Percentiles rank a stretch among this genome's conserved stretches.
Conservation (phyloP, 2,113 vertebrate genomes). For the Dasyprocta punctata region DNA sequence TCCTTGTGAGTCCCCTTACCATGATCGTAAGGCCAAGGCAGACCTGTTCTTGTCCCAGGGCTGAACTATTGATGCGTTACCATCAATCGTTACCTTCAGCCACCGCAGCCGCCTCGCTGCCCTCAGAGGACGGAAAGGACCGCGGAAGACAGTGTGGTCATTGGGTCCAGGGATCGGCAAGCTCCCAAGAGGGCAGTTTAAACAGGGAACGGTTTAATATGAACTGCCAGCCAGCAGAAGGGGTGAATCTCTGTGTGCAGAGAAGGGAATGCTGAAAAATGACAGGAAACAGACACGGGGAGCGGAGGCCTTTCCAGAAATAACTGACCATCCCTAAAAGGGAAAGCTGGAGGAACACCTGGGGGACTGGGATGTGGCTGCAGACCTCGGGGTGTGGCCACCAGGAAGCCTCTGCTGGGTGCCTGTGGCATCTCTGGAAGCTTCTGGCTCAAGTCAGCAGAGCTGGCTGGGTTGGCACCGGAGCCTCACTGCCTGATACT, state of each 20-base stretch:
- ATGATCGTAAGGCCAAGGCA: neutral
- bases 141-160: neutral
- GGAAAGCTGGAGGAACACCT: neutral
- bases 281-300: too few species aligned
- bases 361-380: neutral
- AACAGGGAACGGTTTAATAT: neutral
- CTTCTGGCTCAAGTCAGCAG: too few species aligned
- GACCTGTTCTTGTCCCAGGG: neutral
- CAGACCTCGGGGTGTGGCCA: neutral
- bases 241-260: neutral
- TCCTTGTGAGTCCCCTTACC: rapidly evolving
- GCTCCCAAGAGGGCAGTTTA: neutral
- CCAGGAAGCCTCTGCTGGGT: neutral
- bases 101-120: neutral
- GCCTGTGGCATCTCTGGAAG: neutral
- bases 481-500: neutral
- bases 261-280: neutral
- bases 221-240: neutral
- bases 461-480: neutral
- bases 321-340: too few species aligned
- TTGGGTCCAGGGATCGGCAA: neutral
- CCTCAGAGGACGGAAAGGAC: neutral
- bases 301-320: neutral
- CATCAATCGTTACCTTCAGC: neutral
- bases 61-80: neutral